Evolutionary conservation across 1,140 invertebrate species (phyloP).

Genomic region (Apis laboriosa): DNA sequence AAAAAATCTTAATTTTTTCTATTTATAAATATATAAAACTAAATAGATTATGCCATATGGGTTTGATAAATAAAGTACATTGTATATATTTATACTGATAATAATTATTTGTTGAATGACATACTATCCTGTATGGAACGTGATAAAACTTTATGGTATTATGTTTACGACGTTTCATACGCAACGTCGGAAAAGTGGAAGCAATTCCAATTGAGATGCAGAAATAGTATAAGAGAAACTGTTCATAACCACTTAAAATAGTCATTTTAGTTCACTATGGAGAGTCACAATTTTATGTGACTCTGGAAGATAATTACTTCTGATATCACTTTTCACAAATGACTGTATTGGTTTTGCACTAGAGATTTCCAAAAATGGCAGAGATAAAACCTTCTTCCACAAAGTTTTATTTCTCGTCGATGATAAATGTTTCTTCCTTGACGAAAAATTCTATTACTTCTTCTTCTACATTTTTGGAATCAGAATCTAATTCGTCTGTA

Average conservation of each 20-base stretch:
- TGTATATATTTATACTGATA: constrained; percentile 29
- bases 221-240: constrained; percentile 55
- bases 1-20: neutral
- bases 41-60: constrained; percentile 3
- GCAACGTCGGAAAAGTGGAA: constrained; percentile 42
- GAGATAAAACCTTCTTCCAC: constrained; percentile 42
- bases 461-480: constrained; percentile 94
- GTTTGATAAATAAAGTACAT: constrained; percentile 47
- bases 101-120: constrained; percentile 55
- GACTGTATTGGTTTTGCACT: constrained; percentile 45
- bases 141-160: constrained; percentile 75
- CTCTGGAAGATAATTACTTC: constrained; percentile 36
- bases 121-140: constrained; percentile 75
- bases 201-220: constrained; percentile 46
- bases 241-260: constrained; percentile 52
- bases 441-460: constrained; percentile 98
- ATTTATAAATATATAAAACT: constrained; percentile 27
- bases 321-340: constrained; percentile 53
- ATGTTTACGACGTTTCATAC: constrained; percentile 60
- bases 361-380: constrained; percentile 67
- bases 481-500: constrained; percentile 93
- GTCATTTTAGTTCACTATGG: constrained; percentile 58
- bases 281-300: constrained; percentile 40
- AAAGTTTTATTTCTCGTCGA: constrained; percentile 83
- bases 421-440: constrained; percentile 94